Base-by-base conservation (phyloP, 2,797 vertebrate species). In the Babyrousa celebensis region DNA sequence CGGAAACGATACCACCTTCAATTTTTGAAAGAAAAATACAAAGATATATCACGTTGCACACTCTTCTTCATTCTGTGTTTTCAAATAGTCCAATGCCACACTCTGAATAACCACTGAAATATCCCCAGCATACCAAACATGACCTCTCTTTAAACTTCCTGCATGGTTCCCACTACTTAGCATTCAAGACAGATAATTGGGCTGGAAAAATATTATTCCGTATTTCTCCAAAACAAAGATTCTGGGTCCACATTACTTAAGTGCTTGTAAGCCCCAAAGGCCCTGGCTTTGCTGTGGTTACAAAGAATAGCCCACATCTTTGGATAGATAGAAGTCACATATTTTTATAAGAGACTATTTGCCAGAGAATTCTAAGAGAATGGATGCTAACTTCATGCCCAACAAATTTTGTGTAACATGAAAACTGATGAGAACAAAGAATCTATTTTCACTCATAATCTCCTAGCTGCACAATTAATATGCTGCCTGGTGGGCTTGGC, bases 1-100 rank as follows among this genome's bases (percentile, higher is more conserved):
- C n/a, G 86, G 86, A 95, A 98, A 92, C 77, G 74, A 97, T 89
- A 87, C 80, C 74, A 88, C 95, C 91, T 95, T 98, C 91, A 72
- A 43, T 95, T 94, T 95, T 75, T 92, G 71, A 98, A 94, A 97
- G 93, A 65, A 95, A 94, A 97, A 65, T 40, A 95, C 62, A 83
- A 85, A 72, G 90, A 82, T 36, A 60, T 40, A 96, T 94, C 91
- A 95, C 67, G 88, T 56, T 94, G 52, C 63, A 95, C 48, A 88
- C 36, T 96, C 67, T 93, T 95, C 62, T 84, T 80, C 29, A 68
- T 82, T 91, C 63, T 25, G 71, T 25, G 12, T 58, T 72, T 89
- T 85, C n/a, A 17, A 79, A 60, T 3, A 89, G 84, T 87, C 36
- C 29, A 36, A 16, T 54, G 29, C 54, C 29, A 67, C 74, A 79